Percentiles rank a stretch among this genome's conserved stretches.
Conservation (phyloP, 2,888 invertebrate genomes). For the Habroteleia sp. region DNA sequence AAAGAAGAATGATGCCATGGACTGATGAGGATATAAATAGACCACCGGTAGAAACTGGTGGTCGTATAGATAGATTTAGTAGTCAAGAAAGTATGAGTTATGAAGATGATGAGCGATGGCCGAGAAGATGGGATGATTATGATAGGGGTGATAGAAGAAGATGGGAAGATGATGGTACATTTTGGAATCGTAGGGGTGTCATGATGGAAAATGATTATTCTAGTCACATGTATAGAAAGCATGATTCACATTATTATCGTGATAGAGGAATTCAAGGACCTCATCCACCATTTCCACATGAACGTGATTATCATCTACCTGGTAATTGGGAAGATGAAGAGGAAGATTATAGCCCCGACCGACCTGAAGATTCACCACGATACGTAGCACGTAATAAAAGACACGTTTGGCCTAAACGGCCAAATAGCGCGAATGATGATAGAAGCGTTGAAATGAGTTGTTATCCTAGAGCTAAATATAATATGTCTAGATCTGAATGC, state of each 20-base stretch:
- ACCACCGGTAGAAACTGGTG: slow-evolving; percentile 79
- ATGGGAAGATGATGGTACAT: slow-evolving; percentile 81
- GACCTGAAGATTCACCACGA: slow-evolving; percentile 75
- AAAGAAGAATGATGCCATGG: slow-evolving; percentile 76
- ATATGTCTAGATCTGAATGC: slow-evolving; percentile 78
- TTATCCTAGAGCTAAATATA: slow-evolving; percentile 75
- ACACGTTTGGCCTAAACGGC: slow-evolving; percentile 76
- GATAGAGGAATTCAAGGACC: slow-evolving; percentile 66
- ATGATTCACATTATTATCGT: slow-evolving; percentile 73
- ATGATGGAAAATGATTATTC: slow-evolving; percentile 82
- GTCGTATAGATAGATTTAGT: slow-evolving; percentile 78
- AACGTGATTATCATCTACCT: slow-evolving; percentile 73
- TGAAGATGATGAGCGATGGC: slow-evolving; percentile 79
- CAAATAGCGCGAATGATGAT: slow-evolving; percentile 79
- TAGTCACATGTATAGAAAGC: slow-evolving; percentile 71
- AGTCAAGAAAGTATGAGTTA: slow-evolving; percentile 81
- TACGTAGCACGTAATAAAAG: slow-evolving; percentile 74
- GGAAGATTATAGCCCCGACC: slow-evolving; percentile 76
- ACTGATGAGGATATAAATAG: slow-evolving; percentile 81
- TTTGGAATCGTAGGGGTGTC: slow-evolving; percentile 77
- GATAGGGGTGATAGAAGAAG: slow-evolving; percentile 75
- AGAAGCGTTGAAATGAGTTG: slow-evolving; percentile 73
- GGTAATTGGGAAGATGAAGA: slow-evolving; percentile 71
- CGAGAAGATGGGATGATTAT: slow-evolving; percentile 72
- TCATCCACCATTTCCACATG: slow-evolving; percentile 31